Percentiles rank a stretch among this genome's conserved stretches.
phyloP scores from a whole-genome alignment of 2,888 invertebrate genomes.

The Meliscaeva auricollis region DNA sequence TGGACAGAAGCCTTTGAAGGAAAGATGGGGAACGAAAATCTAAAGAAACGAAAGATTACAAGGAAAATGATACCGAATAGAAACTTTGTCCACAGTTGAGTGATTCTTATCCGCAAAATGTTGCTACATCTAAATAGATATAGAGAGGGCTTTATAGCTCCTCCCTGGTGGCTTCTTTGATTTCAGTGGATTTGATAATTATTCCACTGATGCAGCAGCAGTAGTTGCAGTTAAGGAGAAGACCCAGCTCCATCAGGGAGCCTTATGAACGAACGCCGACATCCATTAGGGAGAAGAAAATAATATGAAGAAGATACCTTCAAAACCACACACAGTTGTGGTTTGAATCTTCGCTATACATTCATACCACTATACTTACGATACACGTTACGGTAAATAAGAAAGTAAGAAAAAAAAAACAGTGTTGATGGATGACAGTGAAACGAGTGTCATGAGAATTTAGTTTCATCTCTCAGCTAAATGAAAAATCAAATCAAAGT shows the following conservation, averaged over 20 bases:
- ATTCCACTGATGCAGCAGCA: slow-evolving; percentile 53
- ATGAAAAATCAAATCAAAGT: slow-evolving; percentile 69
- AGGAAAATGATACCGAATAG: slow-evolving; percentile 44
- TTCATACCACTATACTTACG: not conserved
- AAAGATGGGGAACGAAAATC: not conserved
- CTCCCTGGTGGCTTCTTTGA: slow-evolving; percentile 62
- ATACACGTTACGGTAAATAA: not conserved
- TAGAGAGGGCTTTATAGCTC: not conserved
- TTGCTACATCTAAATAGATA: not conserved
- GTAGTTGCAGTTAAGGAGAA: slow-evolving; percentile 1
- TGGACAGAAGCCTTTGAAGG: slow-evolving; percentile 19
- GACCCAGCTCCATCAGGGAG: not conserved
- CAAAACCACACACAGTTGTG: slow-evolving; percentile 27
- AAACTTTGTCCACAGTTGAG: slow-evolving; percentile 70
- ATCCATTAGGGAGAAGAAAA: slow-evolving; percentile 34
- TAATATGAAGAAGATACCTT: slow-evolving; percentile 26
- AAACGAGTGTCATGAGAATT: slow-evolving; percentile 70
- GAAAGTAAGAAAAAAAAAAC: slow-evolving; percentile 25
- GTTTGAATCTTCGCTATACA: slow-evolving; percentile 1
- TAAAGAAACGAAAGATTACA: not conserved
- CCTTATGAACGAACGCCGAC: not conserved
- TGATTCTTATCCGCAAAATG: slow-evolving; percentile 56
- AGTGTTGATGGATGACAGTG: slow-evolving; percentile 70
- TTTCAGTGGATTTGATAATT: slow-evolving; percentile 72
- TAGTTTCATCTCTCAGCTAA: slow-evolving; percentile 52